phyloP scores from a whole-genome alignment of 2,113 vertebrate genomes.

The Myxocyprinus asiaticus region DNA sequence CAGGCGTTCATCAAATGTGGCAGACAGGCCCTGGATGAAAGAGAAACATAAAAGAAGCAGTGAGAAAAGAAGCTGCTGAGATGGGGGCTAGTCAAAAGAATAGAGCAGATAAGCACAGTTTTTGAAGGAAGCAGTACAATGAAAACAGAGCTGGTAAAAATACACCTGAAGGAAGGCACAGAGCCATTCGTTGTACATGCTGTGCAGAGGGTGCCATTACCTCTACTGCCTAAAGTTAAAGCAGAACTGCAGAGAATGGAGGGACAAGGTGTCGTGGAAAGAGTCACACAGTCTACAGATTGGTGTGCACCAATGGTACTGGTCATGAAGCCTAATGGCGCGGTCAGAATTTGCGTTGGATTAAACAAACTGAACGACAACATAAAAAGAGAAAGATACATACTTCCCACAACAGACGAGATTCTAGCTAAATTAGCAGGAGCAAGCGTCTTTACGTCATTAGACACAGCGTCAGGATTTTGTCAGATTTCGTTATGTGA shows the following conservation, averaged over 20 bases:
- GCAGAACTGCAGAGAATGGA: background rate
- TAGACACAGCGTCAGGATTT: slow-evolving; percentile 15
- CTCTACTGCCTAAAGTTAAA: background rate
- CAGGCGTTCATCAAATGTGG: background rate
- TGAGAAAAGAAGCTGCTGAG: no score
- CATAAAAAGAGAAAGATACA: background rate
- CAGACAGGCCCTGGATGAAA: no score
- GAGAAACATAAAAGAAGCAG: no score
- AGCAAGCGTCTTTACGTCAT: background rate
- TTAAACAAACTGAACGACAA: background rate
- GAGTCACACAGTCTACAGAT: background rate
- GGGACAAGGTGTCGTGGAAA: background rate
- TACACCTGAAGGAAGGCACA: background rate
- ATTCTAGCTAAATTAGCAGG: slow-evolving; percentile 18
- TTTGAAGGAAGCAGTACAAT: background rate
- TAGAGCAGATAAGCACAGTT: background rate
- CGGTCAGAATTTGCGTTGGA: background rate
- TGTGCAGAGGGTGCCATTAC: background rate
- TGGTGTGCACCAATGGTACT: background rate
- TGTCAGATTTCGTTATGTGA: slow-evolving; percentile 20
- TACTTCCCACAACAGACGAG: slow-evolving; percentile 30
- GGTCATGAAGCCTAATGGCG: background rate
- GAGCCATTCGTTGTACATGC: background rate
- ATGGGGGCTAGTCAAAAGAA: no score
- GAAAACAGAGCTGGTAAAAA: background rate